Evolutionary conservation across 1,140 invertebrate species (phyloP).

Genomic region (Drosophila ambigua): DNA sequence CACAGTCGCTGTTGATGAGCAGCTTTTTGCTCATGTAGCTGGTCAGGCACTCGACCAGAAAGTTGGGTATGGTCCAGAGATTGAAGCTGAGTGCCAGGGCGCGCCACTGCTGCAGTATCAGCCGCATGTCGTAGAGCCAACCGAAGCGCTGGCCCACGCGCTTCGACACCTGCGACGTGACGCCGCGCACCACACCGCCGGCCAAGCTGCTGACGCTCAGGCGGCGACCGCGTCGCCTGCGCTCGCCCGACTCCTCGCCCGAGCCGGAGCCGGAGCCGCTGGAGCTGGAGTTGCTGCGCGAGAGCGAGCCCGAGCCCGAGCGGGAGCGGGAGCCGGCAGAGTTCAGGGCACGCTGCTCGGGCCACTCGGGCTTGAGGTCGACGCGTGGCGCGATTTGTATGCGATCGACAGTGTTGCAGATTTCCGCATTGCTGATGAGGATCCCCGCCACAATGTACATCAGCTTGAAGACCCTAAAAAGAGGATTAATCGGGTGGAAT

Average conservation of each 20-base stretch:
- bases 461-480: constrained; percentile 71
- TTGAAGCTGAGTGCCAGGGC: constrained; percentile 62
- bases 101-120: constrained; percentile 58
- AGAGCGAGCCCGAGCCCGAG: constrained; percentile 14
- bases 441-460: constrained; percentile 82
- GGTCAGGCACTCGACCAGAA: constrained; percentile 63
- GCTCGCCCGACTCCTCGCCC: constrained; percentile 13
- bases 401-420: constrained; percentile 79
- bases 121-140: constrained; percentile 57
- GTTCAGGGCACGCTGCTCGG: constrained; percentile 22
- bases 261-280: constrained; percentile 26
- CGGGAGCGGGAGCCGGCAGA: background rate
- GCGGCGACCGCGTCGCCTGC: background rate
- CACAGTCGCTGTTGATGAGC: constrained; percentile 79
- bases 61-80: constrained; percentile 78
- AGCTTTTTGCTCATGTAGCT: constrained; percentile 71
- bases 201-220: constrained; percentile 55
- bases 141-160: constrained; percentile 56
- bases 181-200: constrained; percentile 58
- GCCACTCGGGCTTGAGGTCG: constrained; percentile 59
- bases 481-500: background rate
- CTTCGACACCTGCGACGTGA: constrained; percentile 60
- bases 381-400: constrained; percentile 82
- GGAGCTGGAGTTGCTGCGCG: constrained; percentile 32
- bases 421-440: constrained; percentile 78